Percentiles rank a stretch among this genome's conserved stretches.
phyloP scores from a whole-genome alignment of 1,140 invertebrate species.

The Drosophila sproati region DNA sequence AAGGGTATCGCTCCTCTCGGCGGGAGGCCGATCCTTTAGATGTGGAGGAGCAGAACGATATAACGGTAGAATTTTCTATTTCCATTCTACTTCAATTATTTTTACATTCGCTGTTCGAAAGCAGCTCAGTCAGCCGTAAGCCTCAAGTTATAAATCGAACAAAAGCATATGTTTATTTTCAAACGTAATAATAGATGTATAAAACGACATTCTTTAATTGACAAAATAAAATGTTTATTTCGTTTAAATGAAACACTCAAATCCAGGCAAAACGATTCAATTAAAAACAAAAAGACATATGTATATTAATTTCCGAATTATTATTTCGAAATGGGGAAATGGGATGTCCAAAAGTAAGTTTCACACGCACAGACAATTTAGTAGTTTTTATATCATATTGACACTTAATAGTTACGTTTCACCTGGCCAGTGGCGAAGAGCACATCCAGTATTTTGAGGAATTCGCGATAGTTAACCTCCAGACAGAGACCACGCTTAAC shows the following conservation, averaged over 20 bases:
- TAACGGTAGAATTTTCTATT: conserved; percentile 14
- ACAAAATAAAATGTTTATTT: conserved; percentile 20
- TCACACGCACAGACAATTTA: conserved; percentile 14
- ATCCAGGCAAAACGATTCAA: conserved; percentile 36
- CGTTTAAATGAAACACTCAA: background rate
- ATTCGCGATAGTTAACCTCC: conserved; percentile 81
- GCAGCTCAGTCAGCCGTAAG: conserved; percentile 31
- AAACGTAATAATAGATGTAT: conserved; percentile 31
- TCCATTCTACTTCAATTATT: conserved; percentile 29
- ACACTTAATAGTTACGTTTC: conserved; percentile 73
- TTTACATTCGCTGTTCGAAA: conserved; percentile 19
- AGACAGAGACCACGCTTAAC: conserved; percentile 85
- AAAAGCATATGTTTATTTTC: conserved; percentile 28
- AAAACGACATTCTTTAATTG: conserved; percentile 30
- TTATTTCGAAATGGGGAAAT: conserved; percentile 1
- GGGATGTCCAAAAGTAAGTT: background rate
- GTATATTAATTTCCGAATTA: conserved; percentile 2
- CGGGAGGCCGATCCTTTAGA: background rate
- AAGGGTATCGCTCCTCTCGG: background rate
- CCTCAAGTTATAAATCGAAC: conserved; percentile 24
- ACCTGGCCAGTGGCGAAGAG: conserved; percentile 71
- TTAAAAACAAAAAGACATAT: conserved; percentile 9
- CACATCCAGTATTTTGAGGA: conserved; percentile 74
- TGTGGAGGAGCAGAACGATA: background rate
- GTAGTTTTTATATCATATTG: background rate